Conservation (phyloP, 2,797 vertebrate genomes). For the Mallotus villosus region DNA sequence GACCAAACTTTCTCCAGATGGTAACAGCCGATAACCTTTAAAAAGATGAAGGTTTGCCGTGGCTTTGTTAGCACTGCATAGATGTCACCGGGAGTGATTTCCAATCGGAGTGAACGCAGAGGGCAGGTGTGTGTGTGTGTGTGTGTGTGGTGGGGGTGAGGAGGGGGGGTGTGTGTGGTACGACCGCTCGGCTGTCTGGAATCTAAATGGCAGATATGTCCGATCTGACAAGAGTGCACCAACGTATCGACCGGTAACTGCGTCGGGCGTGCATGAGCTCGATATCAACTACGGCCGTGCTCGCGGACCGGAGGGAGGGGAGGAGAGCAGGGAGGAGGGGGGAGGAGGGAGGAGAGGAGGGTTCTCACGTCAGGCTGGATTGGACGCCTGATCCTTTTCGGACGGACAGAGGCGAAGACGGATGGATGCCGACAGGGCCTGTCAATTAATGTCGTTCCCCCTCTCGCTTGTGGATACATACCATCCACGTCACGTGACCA, state of each 20-base stretch:
- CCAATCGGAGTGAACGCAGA: slow-evolving; percentile 25
- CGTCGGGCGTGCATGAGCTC: slow-evolving; percentile 57
- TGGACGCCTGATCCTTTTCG: slow-evolving; percentile 54
- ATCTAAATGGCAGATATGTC: slow-evolving; percentile 68
- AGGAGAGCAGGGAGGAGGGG: slow-evolving; percentile 44
- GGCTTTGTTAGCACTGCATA: background rate
- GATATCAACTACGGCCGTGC: slow-evolving; percentile 50
- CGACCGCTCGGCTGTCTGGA: slow-evolving; percentile 41
- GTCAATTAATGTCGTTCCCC: background rate
- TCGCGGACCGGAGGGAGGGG: slow-evolving; percentile 7
- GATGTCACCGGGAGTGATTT: slow-evolving; percentile 35
- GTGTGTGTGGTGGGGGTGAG: background rate
- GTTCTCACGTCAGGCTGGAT: slow-evolving; percentile 66
- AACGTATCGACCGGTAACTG: slow-evolving; percentile 65
- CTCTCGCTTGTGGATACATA: background rate
- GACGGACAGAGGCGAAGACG: slow-evolving; percentile 23
- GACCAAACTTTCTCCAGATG: background rate
- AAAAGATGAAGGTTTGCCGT: background rate
- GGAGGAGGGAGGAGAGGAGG: slow-evolving; percentile 17
- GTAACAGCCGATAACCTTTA: background rate
- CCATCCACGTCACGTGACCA: no score
- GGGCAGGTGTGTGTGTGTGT: background rate
- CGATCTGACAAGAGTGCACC: slow-evolving; percentile 61
- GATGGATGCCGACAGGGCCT: background rate
- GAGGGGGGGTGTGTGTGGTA: background rate